phyloP scores from a whole-genome alignment of 2,888 invertebrate species.

The Agrochola macilenta region DNA sequence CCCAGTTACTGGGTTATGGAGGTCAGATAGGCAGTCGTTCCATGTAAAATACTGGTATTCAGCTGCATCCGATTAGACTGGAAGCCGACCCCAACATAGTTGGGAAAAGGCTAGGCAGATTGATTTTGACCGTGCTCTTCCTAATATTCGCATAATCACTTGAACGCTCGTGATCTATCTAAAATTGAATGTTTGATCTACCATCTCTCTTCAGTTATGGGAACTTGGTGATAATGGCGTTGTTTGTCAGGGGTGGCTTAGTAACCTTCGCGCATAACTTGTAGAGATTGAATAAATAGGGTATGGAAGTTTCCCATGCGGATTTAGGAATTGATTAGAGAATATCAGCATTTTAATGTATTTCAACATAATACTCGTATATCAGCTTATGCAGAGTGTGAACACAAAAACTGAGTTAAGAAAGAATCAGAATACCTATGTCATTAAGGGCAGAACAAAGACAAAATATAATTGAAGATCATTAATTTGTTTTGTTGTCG shows the following conservation, averaged over 20 bases:
- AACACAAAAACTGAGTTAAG: not conserved
- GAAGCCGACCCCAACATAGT: too few species aligned
- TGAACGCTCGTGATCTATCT: conserved; percentile 53
- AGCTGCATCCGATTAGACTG: too few species aligned
- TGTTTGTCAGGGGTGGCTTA: conserved; percentile 27
- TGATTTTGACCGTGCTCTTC: too few species aligned
- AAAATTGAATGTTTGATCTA: conserved; percentile 44
- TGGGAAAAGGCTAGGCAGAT: too few species aligned
- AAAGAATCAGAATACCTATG: too few species aligned
- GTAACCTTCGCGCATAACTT: conserved; percentile 54
- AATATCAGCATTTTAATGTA: not conserved
- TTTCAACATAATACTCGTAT: not conserved
- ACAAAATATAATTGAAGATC: too few species aligned
- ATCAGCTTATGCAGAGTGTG: not conserved
- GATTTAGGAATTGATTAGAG: not conserved
- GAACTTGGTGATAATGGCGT: conserved; percentile 14
- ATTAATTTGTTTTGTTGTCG: not conserved
- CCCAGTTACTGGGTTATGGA: too few species aligned
- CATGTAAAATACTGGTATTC: too few species aligned
- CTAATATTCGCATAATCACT: not conserved
- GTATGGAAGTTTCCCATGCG: conserved; percentile 24
- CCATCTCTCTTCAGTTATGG: conserved; percentile 26
- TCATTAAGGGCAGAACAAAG: not conserved
- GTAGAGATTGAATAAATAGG: conserved; percentile 30
- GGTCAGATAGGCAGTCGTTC: too few species aligned